These are phyloP conservation scores for Amphiprion ocellaris DNA, from an alignment of 2,113 vertebrate species.

Conservation along the genomic window DNA sequence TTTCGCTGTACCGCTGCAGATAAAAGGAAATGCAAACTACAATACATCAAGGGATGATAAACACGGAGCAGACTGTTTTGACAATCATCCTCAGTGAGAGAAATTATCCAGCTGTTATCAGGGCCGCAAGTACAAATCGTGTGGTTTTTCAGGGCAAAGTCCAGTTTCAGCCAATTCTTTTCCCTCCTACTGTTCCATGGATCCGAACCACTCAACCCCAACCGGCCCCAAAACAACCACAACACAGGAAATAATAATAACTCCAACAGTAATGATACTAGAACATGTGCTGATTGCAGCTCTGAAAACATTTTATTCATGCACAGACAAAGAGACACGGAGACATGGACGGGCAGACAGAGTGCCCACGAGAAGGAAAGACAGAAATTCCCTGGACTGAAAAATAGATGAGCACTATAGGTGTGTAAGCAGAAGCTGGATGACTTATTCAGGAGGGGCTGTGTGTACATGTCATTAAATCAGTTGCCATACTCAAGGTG, in stretches of 20 bases:
- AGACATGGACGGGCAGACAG: conserved; percentile 26
- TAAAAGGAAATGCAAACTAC: conserved; percentile 37
- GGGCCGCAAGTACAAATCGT: conserved; percentile 30
- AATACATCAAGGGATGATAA: conserved; percentile 15
- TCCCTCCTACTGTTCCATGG: conserved; percentile 18
- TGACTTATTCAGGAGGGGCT: conserved; percentile 81
- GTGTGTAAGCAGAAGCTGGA: conserved; percentile 69
- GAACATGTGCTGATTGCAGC: conserved; percentile 38
- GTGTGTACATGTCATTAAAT: conserved; percentile 76
- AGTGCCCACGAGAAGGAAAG: conserved; percentile 45
- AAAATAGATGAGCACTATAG: conserved; percentile 81
- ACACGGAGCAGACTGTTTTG: conserved; percentile 29
- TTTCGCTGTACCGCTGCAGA: conserved; percentile 4
- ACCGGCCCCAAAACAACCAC: conserved; percentile 22
- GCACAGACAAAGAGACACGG: conserved; percentile 16
- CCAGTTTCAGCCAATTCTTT: conserved; percentile 14
- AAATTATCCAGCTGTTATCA: conserved; percentile 33
- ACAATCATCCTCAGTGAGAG: conserved; percentile 7
- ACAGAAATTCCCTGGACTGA: conserved; percentile 71
- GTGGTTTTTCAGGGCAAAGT: conserved; percentile 31
- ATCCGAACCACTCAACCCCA: conserved; percentile 27
- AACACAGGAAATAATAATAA: conserved; percentile 44
- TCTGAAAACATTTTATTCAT: conserved; percentile 26
- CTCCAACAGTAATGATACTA: conserved; percentile 18
- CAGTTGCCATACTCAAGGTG: conserved; percentile 58